phyloP scores from a whole-genome alignment of 1,140 invertebrate genomes.

The Drosophila mojavensis region DNA sequence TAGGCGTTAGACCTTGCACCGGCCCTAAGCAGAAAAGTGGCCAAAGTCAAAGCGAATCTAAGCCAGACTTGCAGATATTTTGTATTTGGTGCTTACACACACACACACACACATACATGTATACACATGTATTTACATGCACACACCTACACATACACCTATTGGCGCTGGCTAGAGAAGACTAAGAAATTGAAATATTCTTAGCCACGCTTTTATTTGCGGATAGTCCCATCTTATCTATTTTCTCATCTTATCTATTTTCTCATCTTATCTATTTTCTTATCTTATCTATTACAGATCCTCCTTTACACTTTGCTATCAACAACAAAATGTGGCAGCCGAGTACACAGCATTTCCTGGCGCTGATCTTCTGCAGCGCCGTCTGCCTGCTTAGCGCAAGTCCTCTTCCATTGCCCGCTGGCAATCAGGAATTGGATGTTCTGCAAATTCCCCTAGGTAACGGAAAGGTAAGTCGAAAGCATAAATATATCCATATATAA shows the following conservation, averaged over 20 bases:
- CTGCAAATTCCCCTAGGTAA: constrained; percentile 77
- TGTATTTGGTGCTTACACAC: too few species aligned
- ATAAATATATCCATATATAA: background rate
- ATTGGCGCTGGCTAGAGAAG: too few species aligned
- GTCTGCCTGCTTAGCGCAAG: constrained; percentile 66
- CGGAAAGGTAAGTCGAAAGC: constrained; percentile 75
- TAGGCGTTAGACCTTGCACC: background rate
- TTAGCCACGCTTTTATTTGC: too few species aligned
- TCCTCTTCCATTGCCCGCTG: constrained; percentile 65
- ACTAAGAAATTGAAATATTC: too few species aligned
- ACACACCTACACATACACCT: too few species aligned
- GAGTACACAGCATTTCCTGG: constrained; percentile 65
- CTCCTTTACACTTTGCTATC: constrained; percentile 13
- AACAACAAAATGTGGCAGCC: constrained; percentile 67
- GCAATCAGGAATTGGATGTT: constrained; percentile 77
- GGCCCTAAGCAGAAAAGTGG: background rate
- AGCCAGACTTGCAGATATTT: too few species aligned
- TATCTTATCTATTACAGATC: constrained; percentile 15
- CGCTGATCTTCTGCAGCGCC: constrained; percentile 60
- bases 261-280: background rate
- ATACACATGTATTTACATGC: too few species aligned
- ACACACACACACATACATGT: too few species aligned
- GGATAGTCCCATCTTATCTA: too few species aligned
- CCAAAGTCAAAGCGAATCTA: too few species aligned
- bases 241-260: background rate